Percentiles rank a stretch among this genome's conserved stretches.
Evolutionary conservation across 2,888 invertebrate species (phyloP).

Genomic region (Plusia festucae): DNA sequence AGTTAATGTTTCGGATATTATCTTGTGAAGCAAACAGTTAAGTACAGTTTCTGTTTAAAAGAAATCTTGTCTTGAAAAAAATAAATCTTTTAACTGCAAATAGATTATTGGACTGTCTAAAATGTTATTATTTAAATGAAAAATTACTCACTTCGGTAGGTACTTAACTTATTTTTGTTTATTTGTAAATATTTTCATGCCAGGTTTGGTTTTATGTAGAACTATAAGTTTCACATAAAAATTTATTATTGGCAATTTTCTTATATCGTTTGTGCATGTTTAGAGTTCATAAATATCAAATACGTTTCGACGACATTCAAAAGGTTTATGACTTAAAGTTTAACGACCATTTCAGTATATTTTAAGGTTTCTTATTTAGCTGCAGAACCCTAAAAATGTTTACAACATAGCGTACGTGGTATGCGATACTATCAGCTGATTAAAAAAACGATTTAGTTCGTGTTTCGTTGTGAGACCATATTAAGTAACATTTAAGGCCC

Average conservation of each 20-base stretch:
- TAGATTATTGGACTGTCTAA: too few species aligned
- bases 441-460: background rate
- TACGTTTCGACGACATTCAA: background rate
- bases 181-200: too few species aligned
- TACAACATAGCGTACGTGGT: conserved; percentile 3
- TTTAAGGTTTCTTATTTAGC: background rate
- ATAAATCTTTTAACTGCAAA: too few species aligned
- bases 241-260: background rate
- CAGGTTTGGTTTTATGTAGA: too few species aligned
- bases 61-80: too few species aligned
- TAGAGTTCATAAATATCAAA: background rate
- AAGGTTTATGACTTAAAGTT: background rate
- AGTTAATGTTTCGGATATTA: too few species aligned
- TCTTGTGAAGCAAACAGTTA: too few species aligned
- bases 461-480: background rate
- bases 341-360: background rate
- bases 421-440: conserved; percentile 6
- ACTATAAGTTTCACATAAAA: too few species aligned
- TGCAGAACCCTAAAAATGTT: background rate
- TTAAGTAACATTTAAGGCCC: background rate
- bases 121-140: too few species aligned
- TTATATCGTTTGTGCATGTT: background rate
- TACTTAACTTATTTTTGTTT: too few species aligned
- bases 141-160: too few species aligned
- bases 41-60: too few species aligned